phyloP scores from a whole-genome alignment of 2,797 vertebrate genomes.

The Chelonia mydas region DNA sequence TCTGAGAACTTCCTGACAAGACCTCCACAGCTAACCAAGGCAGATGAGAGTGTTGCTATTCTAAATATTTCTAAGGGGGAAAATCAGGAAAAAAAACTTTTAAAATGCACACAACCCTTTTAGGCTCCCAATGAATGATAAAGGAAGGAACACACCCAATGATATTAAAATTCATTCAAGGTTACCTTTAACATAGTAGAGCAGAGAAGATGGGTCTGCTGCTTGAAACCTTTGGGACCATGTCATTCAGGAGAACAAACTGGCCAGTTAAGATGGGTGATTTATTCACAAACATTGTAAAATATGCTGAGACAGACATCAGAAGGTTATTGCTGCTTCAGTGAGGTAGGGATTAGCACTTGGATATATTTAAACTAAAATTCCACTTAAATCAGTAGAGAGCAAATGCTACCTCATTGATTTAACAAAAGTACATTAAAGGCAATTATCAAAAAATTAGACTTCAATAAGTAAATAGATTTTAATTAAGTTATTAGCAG shows the following conservation, averaged over 20 bases:
- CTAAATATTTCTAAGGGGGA: neutral
- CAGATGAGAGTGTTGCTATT: neutral
- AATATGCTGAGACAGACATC: constrained; percentile 9
- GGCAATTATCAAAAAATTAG: constrained; percentile 26
- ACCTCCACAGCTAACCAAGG: neutral
- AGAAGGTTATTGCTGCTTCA: neutral
- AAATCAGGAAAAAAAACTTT: neutral
- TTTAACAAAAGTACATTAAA: constrained; percentile 46
- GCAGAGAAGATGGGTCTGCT: neutral
- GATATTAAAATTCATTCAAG: neutral
- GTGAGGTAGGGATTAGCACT: neutral
- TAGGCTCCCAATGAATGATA: neutral
- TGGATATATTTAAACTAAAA: constrained; percentile 1
- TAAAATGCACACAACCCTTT: neutral
- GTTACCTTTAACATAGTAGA: neutral
- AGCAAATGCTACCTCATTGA: neutral
- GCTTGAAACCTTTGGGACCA: neutral
- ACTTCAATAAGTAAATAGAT: constrained; percentile 24
- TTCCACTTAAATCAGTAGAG: constrained; percentile 28
- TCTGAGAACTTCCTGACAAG: neutral
- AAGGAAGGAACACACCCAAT: neutral
- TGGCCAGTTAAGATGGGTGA: neutral
- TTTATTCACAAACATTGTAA: neutral
- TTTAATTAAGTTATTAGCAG: constrained; percentile 33
- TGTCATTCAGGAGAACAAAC: neutral